Percentiles rank a stretch among this genome's conserved stretches.
Evolutionary conservation across 2,797 vertebrate species (phyloP).

Genomic region (Notoglanidium macrostoma): DNA sequence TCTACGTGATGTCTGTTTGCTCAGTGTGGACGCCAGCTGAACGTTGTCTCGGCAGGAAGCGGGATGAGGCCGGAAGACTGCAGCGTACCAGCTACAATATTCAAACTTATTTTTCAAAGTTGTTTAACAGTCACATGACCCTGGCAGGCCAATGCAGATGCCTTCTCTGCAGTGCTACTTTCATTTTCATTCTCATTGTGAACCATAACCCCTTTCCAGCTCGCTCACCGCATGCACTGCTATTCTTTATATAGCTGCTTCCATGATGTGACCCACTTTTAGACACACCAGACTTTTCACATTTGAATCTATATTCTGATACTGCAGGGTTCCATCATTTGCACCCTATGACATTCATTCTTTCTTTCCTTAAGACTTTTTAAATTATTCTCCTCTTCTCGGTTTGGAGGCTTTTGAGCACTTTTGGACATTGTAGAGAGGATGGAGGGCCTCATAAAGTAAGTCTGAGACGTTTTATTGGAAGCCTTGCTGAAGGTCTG

Average conservation of each 20-base stretch:
- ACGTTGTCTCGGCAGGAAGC: neutral
- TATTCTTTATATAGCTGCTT: constrained; percentile 17
- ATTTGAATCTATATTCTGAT: neutral
- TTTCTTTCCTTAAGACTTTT: neutral
- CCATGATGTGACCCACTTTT: constrained; percentile 15
- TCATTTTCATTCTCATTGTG: constrained; percentile 13
- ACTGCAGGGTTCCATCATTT: neutral
- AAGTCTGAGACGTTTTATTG: neutral
- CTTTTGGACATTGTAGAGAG: neutral
- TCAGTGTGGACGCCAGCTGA: neutral
- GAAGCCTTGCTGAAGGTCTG: neutral
- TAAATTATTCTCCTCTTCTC: neutral
- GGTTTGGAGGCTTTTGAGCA: neutral
- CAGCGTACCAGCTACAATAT: too few relatives aligned
- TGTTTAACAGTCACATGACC: constrained; percentile 6
- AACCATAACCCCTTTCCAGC: neutral
- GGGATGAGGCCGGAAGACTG: neutral
- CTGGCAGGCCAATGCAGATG: neutral
- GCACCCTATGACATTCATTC: neutral
- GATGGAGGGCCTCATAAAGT: neutral
- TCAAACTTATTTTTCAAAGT: neutral
- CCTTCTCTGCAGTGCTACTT: neutral
- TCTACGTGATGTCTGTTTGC: neutral
- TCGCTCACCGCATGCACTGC: neutral
- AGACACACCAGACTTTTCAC: neutral